Percentiles rank a stretch among this genome's conserved stretches.
These are phyloP conservation scores for Leptinotarsa undecemlineata DNA, from an alignment of 1,140 invertebrate species.

Conservation along the genomic window DNA sequence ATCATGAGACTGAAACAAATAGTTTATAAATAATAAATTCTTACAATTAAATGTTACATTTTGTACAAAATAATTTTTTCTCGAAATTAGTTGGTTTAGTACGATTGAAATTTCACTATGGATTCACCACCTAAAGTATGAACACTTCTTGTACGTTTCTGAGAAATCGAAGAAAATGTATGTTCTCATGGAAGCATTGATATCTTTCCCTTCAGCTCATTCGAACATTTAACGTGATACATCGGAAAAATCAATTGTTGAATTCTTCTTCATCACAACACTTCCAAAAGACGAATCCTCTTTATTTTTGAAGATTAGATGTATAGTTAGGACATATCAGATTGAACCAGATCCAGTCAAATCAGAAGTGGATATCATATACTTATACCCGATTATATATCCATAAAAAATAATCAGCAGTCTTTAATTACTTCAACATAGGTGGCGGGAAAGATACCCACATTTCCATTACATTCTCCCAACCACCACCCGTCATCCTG, in stretches of 20 bases:
- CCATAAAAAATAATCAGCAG: conserved; percentile 13
- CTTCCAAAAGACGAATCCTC: too few relatives aligned
- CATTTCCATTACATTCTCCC: conserved; percentile 80
- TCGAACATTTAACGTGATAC: too few relatives aligned
- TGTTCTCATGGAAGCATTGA: too few relatives aligned
- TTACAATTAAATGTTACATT: not conserved
- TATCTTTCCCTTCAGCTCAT: too few relatives aligned
- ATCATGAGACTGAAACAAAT: not conserved
- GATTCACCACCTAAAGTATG: too few relatives aligned
- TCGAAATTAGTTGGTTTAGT: too few relatives aligned
- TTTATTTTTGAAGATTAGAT: not conserved
- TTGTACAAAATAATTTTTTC: not conserved
- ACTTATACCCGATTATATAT: not conserved
- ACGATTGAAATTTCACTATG: too few relatives aligned
- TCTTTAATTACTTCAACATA: conserved; percentile 72
- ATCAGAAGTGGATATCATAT: not conserved
- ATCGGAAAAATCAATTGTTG: too few relatives aligned
- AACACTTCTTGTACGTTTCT: too few relatives aligned
- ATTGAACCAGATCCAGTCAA: not conserved
- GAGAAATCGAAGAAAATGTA: too few relatives aligned
- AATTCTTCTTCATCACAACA: too few relatives aligned
- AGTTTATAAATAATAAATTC: not conserved
- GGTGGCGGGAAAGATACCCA: conserved; percentile 91
- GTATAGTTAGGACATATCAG: not conserved
- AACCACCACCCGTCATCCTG: conserved; percentile 96